Conservation (phyloP, 2,888 invertebrate genomes). For the Eupithecia tripunctaria region DNA sequence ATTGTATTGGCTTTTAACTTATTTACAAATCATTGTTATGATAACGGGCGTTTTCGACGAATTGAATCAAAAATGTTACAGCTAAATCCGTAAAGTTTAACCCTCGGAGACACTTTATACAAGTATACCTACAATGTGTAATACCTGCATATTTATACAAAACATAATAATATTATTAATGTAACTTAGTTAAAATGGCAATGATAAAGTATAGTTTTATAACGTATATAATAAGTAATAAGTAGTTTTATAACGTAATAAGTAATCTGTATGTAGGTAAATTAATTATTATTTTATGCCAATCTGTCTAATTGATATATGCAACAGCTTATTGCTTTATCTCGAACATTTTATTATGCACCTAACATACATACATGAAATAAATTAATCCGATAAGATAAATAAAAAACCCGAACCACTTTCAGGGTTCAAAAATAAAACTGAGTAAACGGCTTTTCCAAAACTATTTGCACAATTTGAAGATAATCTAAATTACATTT, state of each 20-base stretch:
- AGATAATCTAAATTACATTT: slow-evolving; percentile 39
- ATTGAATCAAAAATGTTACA: slow-evolving; percentile 31
- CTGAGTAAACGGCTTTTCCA: background rate
- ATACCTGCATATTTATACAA: background rate
- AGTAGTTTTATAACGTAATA: background rate
- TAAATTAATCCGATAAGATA: background rate
- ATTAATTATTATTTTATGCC: background rate
- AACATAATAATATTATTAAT: slow-evolving; percentile 48
- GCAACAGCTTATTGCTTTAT: background rate
- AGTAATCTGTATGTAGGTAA: background rate
- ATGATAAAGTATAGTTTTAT: slow-evolving; percentile 57
- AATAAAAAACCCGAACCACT: slow-evolving; percentile 1
- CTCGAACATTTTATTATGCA: background rate
- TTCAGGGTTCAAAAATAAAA: background rate
- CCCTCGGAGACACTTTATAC: slow-evolving; percentile 51
- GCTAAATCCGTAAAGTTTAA: slow-evolving; percentile 58
- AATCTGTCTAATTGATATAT: background rate
- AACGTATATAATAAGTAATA: no score
- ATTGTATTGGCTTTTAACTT: background rate
- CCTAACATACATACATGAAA: background rate
- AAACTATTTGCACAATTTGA: background rate
- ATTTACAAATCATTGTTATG: background rate
- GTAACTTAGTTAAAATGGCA: slow-evolving; percentile 72
- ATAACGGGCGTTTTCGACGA: background rate
- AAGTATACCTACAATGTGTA: background rate